Evolutionary conservation across 2,888 invertebrate species (phyloP).

Genomic region (Sylvicola cinctus): DNA sequence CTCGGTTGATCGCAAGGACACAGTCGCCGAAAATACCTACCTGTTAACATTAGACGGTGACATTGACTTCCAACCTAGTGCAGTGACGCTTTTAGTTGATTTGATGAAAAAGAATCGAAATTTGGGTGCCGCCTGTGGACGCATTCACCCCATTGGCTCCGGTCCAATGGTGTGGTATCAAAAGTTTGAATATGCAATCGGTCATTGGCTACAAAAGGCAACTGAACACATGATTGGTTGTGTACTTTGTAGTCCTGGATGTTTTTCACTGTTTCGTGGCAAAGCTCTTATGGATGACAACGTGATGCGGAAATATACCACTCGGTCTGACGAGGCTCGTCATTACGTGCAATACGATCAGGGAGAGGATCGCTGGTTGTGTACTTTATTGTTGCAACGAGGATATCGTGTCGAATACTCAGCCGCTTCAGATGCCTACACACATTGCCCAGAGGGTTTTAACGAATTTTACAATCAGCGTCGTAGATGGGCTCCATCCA

Average conservation of each 20-base stretch:
- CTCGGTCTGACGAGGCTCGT: conserved; percentile 75
- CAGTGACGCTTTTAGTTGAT: conserved; percentile 84
- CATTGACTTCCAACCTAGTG: conserved; percentile 92
- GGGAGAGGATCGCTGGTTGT: conserved; percentile 98
- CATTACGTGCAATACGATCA: conserved; percentile 99
- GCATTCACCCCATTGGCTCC: conserved; percentile 91
- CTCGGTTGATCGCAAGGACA: conserved; percentile 80
- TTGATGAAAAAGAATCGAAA: conserved; percentile 96
- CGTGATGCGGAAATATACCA: conserved; percentile 90
- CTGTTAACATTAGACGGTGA: conserved; percentile 91
- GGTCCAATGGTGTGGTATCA: conserved; percentile 99
- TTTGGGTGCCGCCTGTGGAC: conserved; percentile 91
- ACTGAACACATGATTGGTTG: conserved; percentile 99
- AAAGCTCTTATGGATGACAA: conserved; percentile 98
- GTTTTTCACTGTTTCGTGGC: conserved; percentile 91
- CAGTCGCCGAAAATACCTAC: conserved; percentile 91
- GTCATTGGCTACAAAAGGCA: conserved; percentile 99
- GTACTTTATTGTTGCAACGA: conserved; percentile 85
- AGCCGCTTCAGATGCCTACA: conserved; percentile 98
- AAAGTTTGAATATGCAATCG: conserved; percentile 97
- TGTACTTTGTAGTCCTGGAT: conserved; percentile 95
- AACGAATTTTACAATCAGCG: conserved; percentile 97
- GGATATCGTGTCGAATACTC: conserved; percentile 97
- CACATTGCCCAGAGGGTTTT: conserved; percentile 94
- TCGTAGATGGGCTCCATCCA: conserved; percentile 96